Evolutionary conservation across 2,797 vertebrate genomes (phyloP), one percentile per base, ranked within the genome.

Genomic region (Urocyon cinereoargenteus): DNA sequence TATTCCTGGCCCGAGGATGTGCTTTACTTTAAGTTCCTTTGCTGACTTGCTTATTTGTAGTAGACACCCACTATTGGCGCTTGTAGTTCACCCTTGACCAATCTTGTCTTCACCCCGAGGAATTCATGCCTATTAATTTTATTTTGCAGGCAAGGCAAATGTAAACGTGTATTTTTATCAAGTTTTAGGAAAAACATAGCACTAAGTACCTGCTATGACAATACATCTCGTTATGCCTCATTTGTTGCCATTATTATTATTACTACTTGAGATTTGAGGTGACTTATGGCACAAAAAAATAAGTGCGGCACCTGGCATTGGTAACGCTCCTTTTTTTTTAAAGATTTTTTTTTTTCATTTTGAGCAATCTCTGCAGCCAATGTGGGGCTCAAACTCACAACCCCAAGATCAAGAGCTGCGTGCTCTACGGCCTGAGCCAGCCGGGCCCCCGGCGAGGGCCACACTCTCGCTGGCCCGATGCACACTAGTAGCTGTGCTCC

Each of bases 41-140:
- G 31, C 86, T 97, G 79, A 86, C 93, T 93, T 95, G 83, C 86
- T 94, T 90, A 90, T 97, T 88, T 97, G 61, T 75, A 86, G 57
- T 79, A 83, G 94, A 94, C 28, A 28, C 36, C 92, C 72, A 75
- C 57, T 66, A 16, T 89, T 79, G 89, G 83, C 75, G 57, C 16
- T 28, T 85, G 5, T 55, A n/a, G 12, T 34, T 94, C 86, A 72
- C 40, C 86, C 45, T 70, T 92, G 82, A 91, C 86, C 89, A 78
- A 5, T 57, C 66, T 90, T 96, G 85, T 90, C 88, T 94, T 96
- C 95, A 86, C 90, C 85, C 77, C 49, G 70, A 94, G 45, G 72
- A 86, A 86, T 88, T 89, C 31, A 14, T 61, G 62, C 53, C 45
- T 75, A 34, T 81, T 86, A 28, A 21, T 94, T 96, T 96, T 91